These are phyloP conservation scores for Mesorhabditis belari DNA, from an alignment of 2,888 invertebrate species.

Conservation along the genomic window DNA sequence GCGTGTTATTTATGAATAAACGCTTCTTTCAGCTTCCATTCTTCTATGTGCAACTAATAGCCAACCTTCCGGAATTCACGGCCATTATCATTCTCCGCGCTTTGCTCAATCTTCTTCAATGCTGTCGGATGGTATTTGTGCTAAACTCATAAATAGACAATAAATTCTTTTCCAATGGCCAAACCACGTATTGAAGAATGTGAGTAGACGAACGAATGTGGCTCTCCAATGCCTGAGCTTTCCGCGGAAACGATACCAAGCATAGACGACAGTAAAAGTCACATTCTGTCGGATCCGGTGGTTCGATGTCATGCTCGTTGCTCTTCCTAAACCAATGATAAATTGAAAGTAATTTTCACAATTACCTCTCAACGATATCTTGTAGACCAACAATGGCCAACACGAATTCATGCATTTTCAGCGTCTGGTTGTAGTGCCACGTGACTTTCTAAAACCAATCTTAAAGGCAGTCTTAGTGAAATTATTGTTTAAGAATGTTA, in stretches of 20 bases:
- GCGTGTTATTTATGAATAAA: too few species aligned
- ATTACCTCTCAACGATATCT: conserved; percentile 21
- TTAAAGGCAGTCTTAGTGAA: neutral
- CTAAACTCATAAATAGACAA: neutral
- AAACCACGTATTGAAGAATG: conserved; percentile 21
- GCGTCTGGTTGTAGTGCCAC: conserved; percentile 20
- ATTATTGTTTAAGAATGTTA: neutral
- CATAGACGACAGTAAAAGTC: conserved; percentile 28
- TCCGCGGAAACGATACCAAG: conserved; percentile 10
- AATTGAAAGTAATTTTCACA: too few species aligned
- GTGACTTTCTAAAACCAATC: conserved; percentile 24
- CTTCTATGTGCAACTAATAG: too few species aligned
- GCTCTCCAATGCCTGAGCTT: conserved; percentile 10
- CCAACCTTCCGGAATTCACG: too few species aligned
- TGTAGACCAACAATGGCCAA: conserved; percentile 22
- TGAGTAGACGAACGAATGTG: conserved; percentile 23
- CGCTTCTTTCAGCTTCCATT: too few species aligned
- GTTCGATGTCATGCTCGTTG: neutral
- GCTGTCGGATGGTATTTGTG: neutral
- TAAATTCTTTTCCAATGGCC: neutral
- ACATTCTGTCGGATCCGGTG: too few species aligned
- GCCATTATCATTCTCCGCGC: neutral
- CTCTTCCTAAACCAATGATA: neutral
- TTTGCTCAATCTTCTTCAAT: neutral
- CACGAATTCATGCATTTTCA: conserved; percentile 20